Conservation (phyloP, 2,113 vertebrate species). For the Natator depressus region DNA sequence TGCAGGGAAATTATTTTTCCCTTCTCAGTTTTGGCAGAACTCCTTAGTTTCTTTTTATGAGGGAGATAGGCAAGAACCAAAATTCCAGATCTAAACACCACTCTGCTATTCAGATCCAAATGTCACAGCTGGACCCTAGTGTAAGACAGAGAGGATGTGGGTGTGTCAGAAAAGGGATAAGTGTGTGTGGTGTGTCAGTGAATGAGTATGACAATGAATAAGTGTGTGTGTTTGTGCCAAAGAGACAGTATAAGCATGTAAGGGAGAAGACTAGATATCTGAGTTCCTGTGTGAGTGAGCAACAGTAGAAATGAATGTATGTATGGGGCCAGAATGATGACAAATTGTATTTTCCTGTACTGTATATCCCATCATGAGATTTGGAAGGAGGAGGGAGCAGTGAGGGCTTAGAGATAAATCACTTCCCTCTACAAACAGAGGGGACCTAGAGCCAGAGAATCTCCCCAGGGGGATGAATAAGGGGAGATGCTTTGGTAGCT, state of each 20-base stretch:
- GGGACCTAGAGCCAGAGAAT: background rate
- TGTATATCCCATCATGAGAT: background rate
- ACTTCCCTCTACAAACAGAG: background rate
- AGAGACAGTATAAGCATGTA: background rate
- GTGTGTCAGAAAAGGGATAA: background rate
- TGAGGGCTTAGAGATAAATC: background rate
- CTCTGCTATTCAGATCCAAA: background rate
- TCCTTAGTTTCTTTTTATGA: background rate
- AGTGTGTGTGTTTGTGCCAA: background rate
- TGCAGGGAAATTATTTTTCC: background rate
- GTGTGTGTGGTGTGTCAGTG: background rate
- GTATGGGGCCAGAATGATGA: background rate
- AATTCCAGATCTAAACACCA: background rate
- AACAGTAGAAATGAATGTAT: background rate
- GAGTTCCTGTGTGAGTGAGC: background rate
- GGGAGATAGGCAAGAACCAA: background rate
- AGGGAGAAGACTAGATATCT: background rate
- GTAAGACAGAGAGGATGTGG: background rate
- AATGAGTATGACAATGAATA: slow-evolving; percentile 5
- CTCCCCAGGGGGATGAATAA: background rate
- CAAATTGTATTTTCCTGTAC: background rate
- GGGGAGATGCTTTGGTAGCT: background rate
- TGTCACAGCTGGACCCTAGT: background rate
- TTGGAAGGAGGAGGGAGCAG: background rate
- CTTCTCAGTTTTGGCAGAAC: background rate